A percentile compares a stretch with the other conserved stretches of the same genome.
These are phyloP conservation scores for Lagopus muta DNA, from an alignment of 2,113 vertebrate species.

Conservation along the genomic window DNA sequence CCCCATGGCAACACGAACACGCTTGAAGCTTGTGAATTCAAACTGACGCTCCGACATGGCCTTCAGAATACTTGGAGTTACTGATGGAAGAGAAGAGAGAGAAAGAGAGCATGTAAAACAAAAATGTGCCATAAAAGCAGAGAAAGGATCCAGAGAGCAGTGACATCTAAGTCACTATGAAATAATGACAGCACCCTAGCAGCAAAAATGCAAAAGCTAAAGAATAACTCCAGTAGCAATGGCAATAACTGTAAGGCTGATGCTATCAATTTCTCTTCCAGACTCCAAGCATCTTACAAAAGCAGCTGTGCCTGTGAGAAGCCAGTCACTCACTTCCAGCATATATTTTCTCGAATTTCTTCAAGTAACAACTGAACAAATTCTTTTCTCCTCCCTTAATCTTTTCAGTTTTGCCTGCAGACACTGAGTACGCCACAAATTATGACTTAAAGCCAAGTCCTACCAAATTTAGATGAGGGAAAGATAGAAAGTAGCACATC, in stretches of 20 bases:
- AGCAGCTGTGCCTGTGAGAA: neutral
- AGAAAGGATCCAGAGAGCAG: neutral
- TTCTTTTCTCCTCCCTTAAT: neutral
- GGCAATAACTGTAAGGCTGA: neutral
- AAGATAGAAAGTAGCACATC: neutral
- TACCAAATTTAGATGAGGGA: neutral
- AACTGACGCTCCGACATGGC: slow-evolving; percentile 83
- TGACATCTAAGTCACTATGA: neutral
- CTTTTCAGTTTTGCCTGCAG: neutral
- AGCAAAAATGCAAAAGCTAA: neutral
- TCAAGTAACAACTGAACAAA: neutral
- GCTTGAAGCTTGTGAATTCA: slow-evolving; percentile 82
- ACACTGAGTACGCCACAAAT: neutral
- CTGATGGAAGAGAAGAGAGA: slow-evolving; percentile 39
- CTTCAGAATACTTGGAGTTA: slow-evolving; percentile 80
- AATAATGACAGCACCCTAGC: neutral
- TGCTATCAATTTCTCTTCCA: neutral
- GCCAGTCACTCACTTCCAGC: neutral
- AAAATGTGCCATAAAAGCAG: neutral
- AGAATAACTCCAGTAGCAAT: neutral
- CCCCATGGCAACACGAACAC: slow-evolving; percentile 75
- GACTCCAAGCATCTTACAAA: neutral
- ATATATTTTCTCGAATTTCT: neutral
- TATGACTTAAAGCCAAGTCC: neutral
- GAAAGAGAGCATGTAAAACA: neutral